Evolutionary conservation across 2,113 vertebrate genomes (phyloP), one percentile per base, ranked within the genome.

Genomic region (Dissostichus mawsoni): DNA sequence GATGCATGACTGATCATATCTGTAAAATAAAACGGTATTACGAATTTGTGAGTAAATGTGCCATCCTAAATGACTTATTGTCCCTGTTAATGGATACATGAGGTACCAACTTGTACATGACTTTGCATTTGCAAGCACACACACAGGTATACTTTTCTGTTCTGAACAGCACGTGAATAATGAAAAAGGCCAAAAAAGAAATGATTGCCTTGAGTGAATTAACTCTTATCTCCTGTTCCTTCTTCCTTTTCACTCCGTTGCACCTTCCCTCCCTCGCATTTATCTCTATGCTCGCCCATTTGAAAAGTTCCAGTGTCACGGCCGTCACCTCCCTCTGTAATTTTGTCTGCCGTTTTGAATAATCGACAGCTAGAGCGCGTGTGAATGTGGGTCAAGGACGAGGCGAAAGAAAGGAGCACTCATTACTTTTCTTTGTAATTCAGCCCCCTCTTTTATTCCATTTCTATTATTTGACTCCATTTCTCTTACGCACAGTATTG

Each of bases 371-470:
- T 11, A n/a, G 84, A 81, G 81, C 50, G 81, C 50, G 51, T 84
- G 87, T 85, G 81, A 90, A 92, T 87, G 67, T 87, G 79, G 90
- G 92, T 88, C 90, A 92, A 91, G 88, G 90, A 89, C 69, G 11
- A 66, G 78, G 69, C 69, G 51, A 44, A 65, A 65, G 67, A 47
- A 81, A 80, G 77, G 66, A 71, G 44, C 58, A n/a, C 2, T 76
- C 81, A 80, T 87, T 80, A 82, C 85, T 77, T 78, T 88, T 67
- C 55, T 79, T 78, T 87, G 78, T 79, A 88, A 55, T 76, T 63
- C 17, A 51, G 51, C 12, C 47, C 7, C 45, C 20, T 65, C 52
- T 79, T 78, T 83, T 74, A 77, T 84, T 78, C 69, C 33, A 25
- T 67, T 70, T 65, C 36, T 41, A 41, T 81, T 83, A 76, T 86